phyloP scores from a whole-genome alignment of 2,797 vertebrate genomes.

The Rhinogobio ventralis region DNA sequence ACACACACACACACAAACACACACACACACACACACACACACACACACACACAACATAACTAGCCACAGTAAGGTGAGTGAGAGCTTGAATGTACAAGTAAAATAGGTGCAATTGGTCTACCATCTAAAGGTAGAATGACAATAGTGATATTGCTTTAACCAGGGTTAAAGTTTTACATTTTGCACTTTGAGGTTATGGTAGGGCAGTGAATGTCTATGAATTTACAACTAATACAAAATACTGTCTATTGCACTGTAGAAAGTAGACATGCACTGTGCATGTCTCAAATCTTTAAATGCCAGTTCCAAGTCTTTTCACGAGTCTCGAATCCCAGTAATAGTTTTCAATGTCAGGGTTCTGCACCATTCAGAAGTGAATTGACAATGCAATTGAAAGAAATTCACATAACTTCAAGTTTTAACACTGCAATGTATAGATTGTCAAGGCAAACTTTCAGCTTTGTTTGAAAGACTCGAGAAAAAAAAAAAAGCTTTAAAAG shows the following conservation, averaged over 20 bases:
- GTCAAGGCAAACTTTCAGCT: background rate
- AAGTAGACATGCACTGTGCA: background rate
- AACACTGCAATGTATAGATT: background rate
- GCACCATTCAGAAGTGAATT: background rate
- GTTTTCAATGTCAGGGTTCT: background rate
- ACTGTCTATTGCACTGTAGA: background rate
- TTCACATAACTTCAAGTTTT: background rate
- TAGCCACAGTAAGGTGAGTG: conserved; percentile 56
- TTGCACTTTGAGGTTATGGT: background rate
- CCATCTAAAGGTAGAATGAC: background rate
- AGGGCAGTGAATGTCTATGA: background rate
- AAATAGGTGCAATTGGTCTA: background rate
- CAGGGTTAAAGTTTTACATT: conserved; percentile 9
- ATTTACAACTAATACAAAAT: conserved; percentile 6
- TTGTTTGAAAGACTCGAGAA: background rate
- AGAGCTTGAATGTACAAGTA: conserved; percentile 24
- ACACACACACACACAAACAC: conserved; percentile 40
- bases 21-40: conserved; percentile 33
- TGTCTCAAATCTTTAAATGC: background rate
- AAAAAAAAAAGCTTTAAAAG: background rate
- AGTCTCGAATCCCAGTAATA: background rate
- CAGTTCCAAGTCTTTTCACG: background rate
- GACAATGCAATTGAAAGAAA: background rate
- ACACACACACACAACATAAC: conserved; percentile 33
- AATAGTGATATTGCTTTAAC: background rate